Conservation (phyloP, 92 coral and sea anemone genomes). For the Galaxea fascicularis region DNA sequence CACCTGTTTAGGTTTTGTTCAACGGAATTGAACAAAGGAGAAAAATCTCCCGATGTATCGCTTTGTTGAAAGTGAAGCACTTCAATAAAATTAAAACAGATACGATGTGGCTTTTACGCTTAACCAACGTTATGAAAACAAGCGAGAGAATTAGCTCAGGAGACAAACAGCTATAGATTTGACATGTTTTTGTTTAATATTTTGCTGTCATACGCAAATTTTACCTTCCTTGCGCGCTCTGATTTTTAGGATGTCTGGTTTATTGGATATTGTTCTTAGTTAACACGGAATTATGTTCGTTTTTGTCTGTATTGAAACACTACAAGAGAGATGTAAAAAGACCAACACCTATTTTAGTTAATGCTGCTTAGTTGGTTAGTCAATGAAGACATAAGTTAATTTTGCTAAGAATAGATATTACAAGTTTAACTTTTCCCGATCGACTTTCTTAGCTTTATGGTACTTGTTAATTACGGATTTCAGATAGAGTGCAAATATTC, state of each 20-base stretch:
- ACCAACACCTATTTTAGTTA: not conserved
- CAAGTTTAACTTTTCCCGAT: not conserved
- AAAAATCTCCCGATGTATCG: not conserved
- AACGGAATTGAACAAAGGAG: conserved; percentile 33
- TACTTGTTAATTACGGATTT: conserved; percentile 24
- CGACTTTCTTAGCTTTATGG: conserved; percentile 2
- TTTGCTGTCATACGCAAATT: conserved; percentile 1
- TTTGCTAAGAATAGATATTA: not conserved
- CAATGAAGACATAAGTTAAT: not conserved
- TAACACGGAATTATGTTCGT: conserved; percentile 19
- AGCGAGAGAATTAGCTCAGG: not conserved
- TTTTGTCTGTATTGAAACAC: not conserved
- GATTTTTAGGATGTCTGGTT: not conserved
- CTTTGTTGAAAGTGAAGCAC: not conserved
- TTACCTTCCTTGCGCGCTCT: not conserved
- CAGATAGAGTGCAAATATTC: conserved; percentile 37
- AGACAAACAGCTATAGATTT: not conserved
- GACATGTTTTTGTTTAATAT: not conserved
- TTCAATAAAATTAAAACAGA: conserved; percentile 18
- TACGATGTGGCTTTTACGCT: not conserved
- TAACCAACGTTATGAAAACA: not conserved
- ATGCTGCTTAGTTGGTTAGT: not conserved
- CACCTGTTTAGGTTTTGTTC: conserved; percentile 40
- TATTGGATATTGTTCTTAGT: not conserved
- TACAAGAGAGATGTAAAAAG: not conserved